Evolutionary conservation across 2,888 invertebrate species (phyloP), one percentile per base, ranked within the genome.

Genomic region (Tryphoninae sp.): DNA sequence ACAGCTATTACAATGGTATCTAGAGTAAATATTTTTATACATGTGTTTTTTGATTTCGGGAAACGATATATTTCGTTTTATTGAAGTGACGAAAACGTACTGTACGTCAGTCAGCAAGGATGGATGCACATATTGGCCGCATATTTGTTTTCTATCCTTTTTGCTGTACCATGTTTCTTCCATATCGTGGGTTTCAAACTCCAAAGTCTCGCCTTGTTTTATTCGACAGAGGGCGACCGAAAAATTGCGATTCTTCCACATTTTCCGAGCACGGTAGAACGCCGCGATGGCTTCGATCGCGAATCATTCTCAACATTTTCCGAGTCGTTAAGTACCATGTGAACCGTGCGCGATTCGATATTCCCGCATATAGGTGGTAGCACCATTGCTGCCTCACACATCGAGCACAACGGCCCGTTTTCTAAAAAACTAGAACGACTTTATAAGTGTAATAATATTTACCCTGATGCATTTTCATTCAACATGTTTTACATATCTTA

Each of bases 291-390:
- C 62, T 81, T 68, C 81, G 77, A 77, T 81, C 73, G 68, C 81
- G 77, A 81, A 77, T 77, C 81, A 64, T 81, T 61, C 81, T 69
- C 73, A 73, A 80, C 68, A 81, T 81, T 77, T 81, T 81, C 77
- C 81, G 22, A 77, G 64, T 77, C 73, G 81, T 77, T 81, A 73
- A 81, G 77, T 73, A 68, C 33, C 67, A 72, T 59, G 68, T 78
- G 81, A 81, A 81, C 81, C 81, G 81, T 77, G 62, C 19, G 7
- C 58, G 62, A 73, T 77, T 22, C 68, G 68, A 77, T 81, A 81
- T 81, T 79, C 74, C 49, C 68, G 49, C 51, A 73, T 77, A 55
- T 19, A 69, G 19, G 13, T 45, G 13, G 11, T 13, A 13, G 45
- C 45, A 45, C 11, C 45, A 45, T 45, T 45, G 45, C 13, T 13